Conservation (phyloP, 2,113 vertebrate genomes). For the Bombycilla garrulus region DNA sequence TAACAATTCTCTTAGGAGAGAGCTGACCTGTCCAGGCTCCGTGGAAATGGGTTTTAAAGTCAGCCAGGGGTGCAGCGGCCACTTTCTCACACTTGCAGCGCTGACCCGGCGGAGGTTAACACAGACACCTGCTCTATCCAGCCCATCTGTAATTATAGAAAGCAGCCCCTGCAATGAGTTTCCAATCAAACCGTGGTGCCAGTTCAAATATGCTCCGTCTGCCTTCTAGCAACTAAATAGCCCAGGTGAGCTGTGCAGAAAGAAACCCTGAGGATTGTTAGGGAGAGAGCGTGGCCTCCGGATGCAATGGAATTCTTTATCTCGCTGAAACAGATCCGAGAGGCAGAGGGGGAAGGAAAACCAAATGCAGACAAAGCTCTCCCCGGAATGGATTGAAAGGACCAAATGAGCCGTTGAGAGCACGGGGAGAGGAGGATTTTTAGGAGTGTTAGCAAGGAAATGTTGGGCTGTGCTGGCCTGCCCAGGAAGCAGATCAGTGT, state of each 20-base stretch:
- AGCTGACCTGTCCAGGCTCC: neutral
- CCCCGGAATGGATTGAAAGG: neutral
- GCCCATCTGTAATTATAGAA: slow-evolving; percentile 8
- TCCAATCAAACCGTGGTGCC: neutral
- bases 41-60: neutral
- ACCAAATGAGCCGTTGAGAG: neutral
- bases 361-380: slow-evolving; percentile 20
- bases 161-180: neutral
- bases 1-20: slow-evolving; percentile 28
- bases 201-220: neutral
- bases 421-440: neutral
- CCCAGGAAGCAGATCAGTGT: neutral
- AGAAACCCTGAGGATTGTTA: neutral
- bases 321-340: slow-evolving; percentile 32
- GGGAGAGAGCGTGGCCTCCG: neutral
- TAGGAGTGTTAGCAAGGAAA: neutral
- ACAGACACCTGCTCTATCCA: neutral
- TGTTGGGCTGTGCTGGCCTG: neutral
- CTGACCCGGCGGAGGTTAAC: neutral
- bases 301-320: slow-evolving; percentile 45
- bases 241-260: neutral
- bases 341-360: neutral
- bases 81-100: slow-evolving; percentile 46
- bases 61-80: neutral
- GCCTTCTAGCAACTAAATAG: neutral